These are phyloP conservation scores for Rotaria magnacalcarata DNA, from an alignment of 2,888 invertebrate genomes.

Conservation along the genomic window DNA sequence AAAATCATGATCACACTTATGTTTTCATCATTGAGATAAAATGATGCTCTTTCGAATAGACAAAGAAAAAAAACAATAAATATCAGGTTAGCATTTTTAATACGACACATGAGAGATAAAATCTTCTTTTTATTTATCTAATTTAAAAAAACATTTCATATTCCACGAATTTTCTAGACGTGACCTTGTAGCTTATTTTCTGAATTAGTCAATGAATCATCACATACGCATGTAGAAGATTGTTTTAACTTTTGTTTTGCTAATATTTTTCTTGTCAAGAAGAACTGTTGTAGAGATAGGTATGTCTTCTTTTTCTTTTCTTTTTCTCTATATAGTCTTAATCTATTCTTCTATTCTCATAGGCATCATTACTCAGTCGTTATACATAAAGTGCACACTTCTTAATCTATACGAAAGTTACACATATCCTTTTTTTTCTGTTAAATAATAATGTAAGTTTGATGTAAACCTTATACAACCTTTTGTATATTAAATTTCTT, in stretches of 20 bases:
- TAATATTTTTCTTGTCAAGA: no score
- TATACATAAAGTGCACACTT: no score
- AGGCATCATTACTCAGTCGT: no score
- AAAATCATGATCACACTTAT: background rate
- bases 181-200: background rate
- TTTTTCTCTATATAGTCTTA: no score
- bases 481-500: background rate
- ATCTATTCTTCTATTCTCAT: no score
- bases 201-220: background rate
- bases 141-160: background rate
- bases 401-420: no score
- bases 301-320: no score
- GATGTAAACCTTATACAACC: background rate
- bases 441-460: background rate
- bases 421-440: no score
- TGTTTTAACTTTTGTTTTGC: no score
- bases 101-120: background rate
- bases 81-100: constrained; percentile 10
- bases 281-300: no score
- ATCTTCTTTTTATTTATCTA: background rate
- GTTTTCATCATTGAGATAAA: background rate
- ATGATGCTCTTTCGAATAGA: background rate
- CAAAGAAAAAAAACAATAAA: background rate
- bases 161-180: background rate
- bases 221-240: background rate